Evolutionary conservation across 2,797 vertebrate genomes (phyloP).

Genomic region (Typhlichthys eigenmanni): DNA sequence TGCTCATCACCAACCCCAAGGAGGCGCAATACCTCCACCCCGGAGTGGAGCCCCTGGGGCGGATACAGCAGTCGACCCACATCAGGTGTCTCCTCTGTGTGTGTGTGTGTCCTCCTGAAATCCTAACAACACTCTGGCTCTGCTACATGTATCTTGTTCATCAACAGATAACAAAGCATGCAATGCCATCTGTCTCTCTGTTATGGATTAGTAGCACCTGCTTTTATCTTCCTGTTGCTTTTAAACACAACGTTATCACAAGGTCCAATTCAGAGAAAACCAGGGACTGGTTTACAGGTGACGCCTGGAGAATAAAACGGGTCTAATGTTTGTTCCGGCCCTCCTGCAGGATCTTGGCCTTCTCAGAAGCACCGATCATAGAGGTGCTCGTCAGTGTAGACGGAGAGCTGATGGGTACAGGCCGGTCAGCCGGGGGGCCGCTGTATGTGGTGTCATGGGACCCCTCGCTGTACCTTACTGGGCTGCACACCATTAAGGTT

Average conservation of each 20-base stretch:
- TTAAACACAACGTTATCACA: background rate
- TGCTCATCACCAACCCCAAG: conserved; percentile 97
- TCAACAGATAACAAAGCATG: background rate
- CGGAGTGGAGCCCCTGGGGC: conserved; percentile 84
- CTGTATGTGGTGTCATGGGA: conserved; percentile 89
- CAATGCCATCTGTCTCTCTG: background rate
- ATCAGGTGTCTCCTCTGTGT: conserved; percentile 84
- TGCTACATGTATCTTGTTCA: background rate
- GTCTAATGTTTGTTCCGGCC: conserved; percentile 5
- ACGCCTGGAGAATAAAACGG: background rate
- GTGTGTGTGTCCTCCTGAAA: conserved; percentile 35
- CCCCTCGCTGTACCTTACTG: conserved; percentile 82
- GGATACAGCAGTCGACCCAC: conserved; percentile 87
- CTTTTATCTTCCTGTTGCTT: background rate
- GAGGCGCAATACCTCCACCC: conserved; percentile 88
- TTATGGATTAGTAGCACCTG: background rate
- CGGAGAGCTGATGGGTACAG: conserved; percentile 79
- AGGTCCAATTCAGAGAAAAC: background rate
- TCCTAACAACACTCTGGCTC: conserved; percentile 3
- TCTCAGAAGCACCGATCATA: conserved; percentile 85
- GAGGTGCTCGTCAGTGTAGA: conserved; percentile 85
- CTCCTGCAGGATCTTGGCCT: conserved; percentile 86
- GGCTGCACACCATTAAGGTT: conserved; percentile 87
- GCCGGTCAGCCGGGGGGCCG: conserved; percentile 82
- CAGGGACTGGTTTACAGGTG: background rate